A percentile compares a stretch with the other conserved stretches of the same genome.
These are phyloP conservation scores for Cygnus atratus DNA, from an alignment of 2,113 vertebrate genomes.

Conservation along the genomic window DNA sequence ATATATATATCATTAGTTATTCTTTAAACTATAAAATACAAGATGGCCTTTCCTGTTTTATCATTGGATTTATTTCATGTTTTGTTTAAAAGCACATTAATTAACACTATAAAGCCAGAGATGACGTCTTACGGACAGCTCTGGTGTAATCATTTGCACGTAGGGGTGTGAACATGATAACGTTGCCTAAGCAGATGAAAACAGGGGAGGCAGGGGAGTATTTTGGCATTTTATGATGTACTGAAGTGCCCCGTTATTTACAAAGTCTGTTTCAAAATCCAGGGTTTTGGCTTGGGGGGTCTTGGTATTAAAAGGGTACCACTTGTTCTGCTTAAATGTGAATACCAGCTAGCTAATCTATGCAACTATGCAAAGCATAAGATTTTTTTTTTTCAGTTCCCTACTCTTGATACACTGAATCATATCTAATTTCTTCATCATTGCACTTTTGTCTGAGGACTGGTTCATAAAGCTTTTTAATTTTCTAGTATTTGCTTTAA, in stretches of 20 bases:
- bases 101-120: neutral
- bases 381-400: conserved; percentile 56
- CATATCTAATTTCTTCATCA: conserved; percentile 67
- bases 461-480: conserved; percentile 63
- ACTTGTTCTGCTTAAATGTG: conserved; percentile 64
- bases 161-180: neutral
- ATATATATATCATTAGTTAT: neutral
- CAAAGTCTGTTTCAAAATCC: neutral
- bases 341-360: conserved; percentile 72
- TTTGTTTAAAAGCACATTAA: neutral
- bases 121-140: neutral
- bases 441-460: conserved; percentile 63
- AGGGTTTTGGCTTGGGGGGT: neutral
- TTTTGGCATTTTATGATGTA: neutral
- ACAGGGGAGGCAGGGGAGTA: neutral
- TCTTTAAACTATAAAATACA: neutral
- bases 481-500: conserved; percentile 67
- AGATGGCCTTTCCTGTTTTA: neutral
- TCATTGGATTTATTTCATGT: neutral
- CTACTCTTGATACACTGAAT: conserved; percentile 74
- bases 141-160: neutral
- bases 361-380: conserved; percentile 66
- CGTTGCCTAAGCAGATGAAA: neutral
- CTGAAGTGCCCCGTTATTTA: neutral
- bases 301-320: conserved; percentile 10